phyloP scores from a whole-genome alignment of 2,888 invertebrate genomes.

The Isotomurus palustris region DNA sequence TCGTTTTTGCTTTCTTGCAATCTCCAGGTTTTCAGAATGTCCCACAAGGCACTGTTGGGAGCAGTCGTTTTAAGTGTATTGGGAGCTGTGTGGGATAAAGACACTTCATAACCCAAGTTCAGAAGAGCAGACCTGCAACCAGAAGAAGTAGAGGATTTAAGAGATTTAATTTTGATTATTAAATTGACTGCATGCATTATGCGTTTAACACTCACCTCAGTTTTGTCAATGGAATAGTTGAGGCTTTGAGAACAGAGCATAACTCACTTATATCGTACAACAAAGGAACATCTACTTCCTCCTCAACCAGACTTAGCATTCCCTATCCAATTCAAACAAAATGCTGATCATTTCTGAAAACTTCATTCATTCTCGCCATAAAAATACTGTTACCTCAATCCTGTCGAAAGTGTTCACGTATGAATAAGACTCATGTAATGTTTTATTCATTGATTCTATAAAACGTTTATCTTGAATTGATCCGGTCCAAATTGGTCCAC shows the following conservation, averaged over 20 bases:
- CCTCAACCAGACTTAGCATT: conserved; percentile 70
- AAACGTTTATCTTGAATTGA: conserved; percentile 77
- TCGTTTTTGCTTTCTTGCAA: conserved; percentile 62
- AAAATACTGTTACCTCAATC: conserved; percentile 54
- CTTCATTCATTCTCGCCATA: background rate
- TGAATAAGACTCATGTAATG: conserved; percentile 48
- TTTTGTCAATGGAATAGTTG: conserved; percentile 64
- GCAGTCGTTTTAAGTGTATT: conserved; percentile 90
- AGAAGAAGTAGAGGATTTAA: conserved; percentile 11
- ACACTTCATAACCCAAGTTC: conserved; percentile 85
- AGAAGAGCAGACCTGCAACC: conserved; percentile 75
- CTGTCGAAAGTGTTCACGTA: conserved; percentile 67
- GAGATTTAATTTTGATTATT: background rate
- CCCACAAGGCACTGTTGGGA: conserved; percentile 81
- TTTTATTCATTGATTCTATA: conserved; percentile 61
- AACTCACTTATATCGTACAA: conserved; percentile 80
- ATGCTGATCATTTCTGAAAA: background rate
- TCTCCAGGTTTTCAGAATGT: conserved; percentile 79
- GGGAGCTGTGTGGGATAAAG: conserved; percentile 83
- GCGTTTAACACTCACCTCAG: conserved; percentile 57
- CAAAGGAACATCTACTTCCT: conserved; percentile 84
- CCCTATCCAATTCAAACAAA: conserved; percentile 53
- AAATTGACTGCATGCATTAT: background rate
- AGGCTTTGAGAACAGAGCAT: conserved; percentile 65
- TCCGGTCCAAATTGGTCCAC: conserved; percentile 92